phyloP scores from a whole-genome alignment of 2,797 vertebrate species.

The Pangasius sanitwongsei region DNA sequence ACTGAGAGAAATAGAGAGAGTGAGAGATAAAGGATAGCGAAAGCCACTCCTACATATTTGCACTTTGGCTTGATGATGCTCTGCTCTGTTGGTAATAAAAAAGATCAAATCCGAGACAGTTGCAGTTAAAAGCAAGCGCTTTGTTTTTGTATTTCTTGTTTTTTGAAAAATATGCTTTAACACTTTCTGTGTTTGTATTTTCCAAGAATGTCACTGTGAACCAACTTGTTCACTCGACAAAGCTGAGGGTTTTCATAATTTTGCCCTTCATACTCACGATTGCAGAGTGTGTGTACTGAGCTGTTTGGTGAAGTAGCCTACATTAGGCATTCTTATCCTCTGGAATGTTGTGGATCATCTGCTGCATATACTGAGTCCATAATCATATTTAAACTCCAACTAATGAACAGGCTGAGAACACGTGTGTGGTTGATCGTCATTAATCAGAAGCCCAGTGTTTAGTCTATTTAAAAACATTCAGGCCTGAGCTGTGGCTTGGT shows the following conservation, averaged over 20 bases:
- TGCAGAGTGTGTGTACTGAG: not conserved
- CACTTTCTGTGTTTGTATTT: not conserved
- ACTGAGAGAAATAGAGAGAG: conserved; percentile 35
- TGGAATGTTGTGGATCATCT: conserved; percentile 12
- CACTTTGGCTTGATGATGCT: conserved; percentile 49
- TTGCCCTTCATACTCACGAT: not conserved
- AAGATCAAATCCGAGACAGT: conserved; percentile 39
- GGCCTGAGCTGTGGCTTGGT: conserved; percentile 57
- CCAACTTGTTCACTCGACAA: not conserved
- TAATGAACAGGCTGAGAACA: conserved; percentile 64
- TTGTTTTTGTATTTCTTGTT: conserved; percentile 11
- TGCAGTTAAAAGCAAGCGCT: conserved; percentile 10
- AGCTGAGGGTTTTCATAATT: not conserved
- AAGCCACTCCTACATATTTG: conserved; percentile 48
- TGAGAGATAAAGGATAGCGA: conserved; percentile 39
- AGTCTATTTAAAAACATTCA: conserved; percentile 71
- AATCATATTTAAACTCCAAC: conserved; percentile 42
- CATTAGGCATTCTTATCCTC: not conserved
- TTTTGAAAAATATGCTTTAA: not conserved
- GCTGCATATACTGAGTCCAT: not conserved
- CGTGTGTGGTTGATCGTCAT: conserved; percentile 70
- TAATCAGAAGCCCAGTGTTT: conserved; percentile 68
- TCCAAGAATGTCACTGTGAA: conserved; percentile 3
- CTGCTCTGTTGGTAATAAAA: conserved; percentile 43
- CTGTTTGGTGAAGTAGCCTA: not conserved